phyloP scores from a whole-genome alignment of 2,888 invertebrate species.

The Artemia sinica region DNA sequence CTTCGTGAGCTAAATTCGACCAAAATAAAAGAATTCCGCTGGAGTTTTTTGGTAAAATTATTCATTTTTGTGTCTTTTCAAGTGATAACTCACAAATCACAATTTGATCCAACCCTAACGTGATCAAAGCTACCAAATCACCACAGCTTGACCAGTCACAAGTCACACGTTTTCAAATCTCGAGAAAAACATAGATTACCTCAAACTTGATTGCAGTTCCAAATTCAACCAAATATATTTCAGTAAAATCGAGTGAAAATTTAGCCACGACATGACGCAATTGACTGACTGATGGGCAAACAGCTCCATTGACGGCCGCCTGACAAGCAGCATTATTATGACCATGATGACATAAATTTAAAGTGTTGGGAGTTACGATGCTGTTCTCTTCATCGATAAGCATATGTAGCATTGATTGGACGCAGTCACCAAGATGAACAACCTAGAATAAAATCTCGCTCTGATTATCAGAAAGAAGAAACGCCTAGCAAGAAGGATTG shows the following conservation, averaged over 20 bases:
- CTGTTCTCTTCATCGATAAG: conserved; percentile 77
- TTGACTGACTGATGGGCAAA: conserved; percentile 60
- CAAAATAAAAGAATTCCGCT: too few relatives aligned
- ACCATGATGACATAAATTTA: conserved; percentile 62
- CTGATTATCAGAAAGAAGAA: too few relatives aligned
- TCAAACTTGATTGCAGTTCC: conserved; percentile 71
- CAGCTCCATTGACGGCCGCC: conserved; percentile 30
- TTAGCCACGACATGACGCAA: conserved; percentile 87
- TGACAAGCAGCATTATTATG: conserved; percentile 45
- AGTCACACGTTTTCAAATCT: too few relatives aligned
- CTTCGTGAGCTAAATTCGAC: too few relatives aligned
- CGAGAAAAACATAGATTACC: conserved; percentile 33
- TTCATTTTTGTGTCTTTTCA: too few relatives aligned
- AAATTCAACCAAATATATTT: conserved; percentile 73
- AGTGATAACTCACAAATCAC: too few relatives aligned
- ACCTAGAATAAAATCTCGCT: conserved; percentile 35
- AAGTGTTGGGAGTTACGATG: conserved; percentile 59
- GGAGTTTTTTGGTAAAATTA: too few relatives aligned
- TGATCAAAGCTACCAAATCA: too few relatives aligned
- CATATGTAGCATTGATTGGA: conserved; percentile 72
- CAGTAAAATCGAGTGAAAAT: conserved; percentile 67
- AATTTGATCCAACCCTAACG: too few relatives aligned
- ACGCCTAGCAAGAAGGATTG: too few relatives aligned
- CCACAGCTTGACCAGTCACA: too few relatives aligned
- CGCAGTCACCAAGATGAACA: conserved; percentile 63